Base-by-base conservation (phyloP, 2,113 vertebrate genomes). In the Heteronetta atricapilla region DNA sequence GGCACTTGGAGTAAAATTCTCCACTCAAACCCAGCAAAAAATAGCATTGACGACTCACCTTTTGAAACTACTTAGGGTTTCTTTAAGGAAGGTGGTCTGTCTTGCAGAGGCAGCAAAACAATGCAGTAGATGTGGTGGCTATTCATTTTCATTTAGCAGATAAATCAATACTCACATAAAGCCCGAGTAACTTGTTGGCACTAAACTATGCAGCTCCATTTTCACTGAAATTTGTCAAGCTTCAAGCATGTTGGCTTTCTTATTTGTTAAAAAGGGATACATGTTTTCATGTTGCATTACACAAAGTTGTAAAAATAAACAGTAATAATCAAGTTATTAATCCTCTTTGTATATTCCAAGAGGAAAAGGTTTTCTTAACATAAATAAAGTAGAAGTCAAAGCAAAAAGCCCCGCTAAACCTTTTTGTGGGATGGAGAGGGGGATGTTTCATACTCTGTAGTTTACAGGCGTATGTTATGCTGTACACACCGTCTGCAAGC, bases 111-210 rank as follows among this genome's bases (percentile, higher is more conserved):
- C 90, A 94, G 93, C 94, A 96, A 97, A 97, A 94, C 93, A 94
- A 90, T 96, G 90, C 94, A 68, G 91, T 68, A 89, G 81, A 96
- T 95, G 66, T 60, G 74, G 88, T 82, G 79, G 86, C 90, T 93
- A 89, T 94, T 97, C 76, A 86, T 94, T 97, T 96, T 97, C 79
- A 93, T 96, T 96, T 90, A 94, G 91, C 58, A 95, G 96, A 93
- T 96, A 95, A 97, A 98, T 98, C 98, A 97, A 97, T 98, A 97
- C 68, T 70, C 91, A 81, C 82, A 91, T 94, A 96, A 97, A 98
- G 89, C 87, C 81, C 97, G 96, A 97, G 97, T 98, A 97, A 95
- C 83, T 98, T 97, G 89, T 97, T 98, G 97, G 97, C 97, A 96
- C 89, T 92, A 89, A 97, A 48, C 86, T 92, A 38, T 17, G 74